Evolutionary conservation across 2,797 vertebrate genomes (phyloP).

Genomic region (Eupleurogrammus muticus): DNA sequence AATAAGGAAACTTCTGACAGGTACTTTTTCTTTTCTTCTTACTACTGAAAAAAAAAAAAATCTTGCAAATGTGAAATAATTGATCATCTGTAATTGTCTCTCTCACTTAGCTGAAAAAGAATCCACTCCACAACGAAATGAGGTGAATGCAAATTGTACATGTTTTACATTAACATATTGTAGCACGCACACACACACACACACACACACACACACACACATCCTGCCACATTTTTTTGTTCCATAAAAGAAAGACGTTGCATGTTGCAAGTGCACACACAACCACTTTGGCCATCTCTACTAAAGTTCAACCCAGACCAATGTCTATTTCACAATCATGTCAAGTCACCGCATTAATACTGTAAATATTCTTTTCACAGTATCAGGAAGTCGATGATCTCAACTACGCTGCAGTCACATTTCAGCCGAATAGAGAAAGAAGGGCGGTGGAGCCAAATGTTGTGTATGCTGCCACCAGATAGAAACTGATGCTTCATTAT

Average conservation of each 20-base stretch:
- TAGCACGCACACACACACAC: too few species aligned
- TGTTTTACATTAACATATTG: too few species aligned
- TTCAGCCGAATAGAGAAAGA: conserved; percentile 2
- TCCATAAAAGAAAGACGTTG: too few species aligned
- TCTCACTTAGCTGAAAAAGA: conserved; percentile 21
- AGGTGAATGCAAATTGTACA: conserved; percentile 9
- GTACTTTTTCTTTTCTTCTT: conserved; percentile 19
- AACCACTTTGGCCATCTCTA: too few species aligned
- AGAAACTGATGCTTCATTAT: not conserved
- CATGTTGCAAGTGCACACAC: too few species aligned
- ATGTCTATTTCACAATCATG: too few species aligned
- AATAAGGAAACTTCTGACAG: conserved; percentile 16
- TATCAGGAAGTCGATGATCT: not conserved
- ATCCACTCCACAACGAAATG: not conserved
- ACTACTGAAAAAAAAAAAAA: too few species aligned
- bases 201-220: too few species aligned
- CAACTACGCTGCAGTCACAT: conserved; percentile 33
- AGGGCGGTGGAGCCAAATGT: conserved; percentile 3
- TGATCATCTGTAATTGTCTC: conserved; percentile 3
- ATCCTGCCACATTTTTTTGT: too few species aligned
- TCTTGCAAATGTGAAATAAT: too few species aligned
- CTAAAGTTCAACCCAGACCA: too few species aligned
- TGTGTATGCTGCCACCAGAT: conserved; percentile 41
- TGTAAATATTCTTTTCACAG: not conserved
- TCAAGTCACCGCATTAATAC: too few species aligned